A percentile compares a stretch with the other conserved stretches of the same genome.
Evolutionary conservation across 2,797 vertebrate species (phyloP).

Genomic region (Pyrocephalus nanus): DNA sequence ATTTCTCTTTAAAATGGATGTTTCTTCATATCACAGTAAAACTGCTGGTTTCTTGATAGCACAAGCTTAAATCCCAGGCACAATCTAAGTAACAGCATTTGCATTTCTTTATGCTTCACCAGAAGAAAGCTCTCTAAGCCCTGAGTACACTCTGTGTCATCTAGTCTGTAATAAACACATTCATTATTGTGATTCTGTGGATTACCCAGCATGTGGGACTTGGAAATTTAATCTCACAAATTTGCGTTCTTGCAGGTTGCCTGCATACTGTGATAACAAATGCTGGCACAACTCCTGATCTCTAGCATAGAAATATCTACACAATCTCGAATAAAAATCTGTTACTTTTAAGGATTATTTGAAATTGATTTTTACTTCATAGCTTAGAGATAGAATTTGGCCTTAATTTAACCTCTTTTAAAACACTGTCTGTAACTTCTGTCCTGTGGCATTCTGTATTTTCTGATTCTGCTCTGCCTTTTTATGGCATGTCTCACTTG

Average conservation of each 20-base stretch:
- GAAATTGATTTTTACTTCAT: neutral
- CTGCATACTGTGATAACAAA: neutral
- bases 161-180: neutral
- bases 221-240: neutral
- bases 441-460: neutral
- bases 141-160: neutral
- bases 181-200: neutral
- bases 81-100: neutral
- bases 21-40: neutral
- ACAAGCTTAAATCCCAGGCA: neutral
- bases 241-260: neutral
- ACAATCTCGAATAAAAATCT: neutral
- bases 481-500: neutral
- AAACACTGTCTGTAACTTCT: neutral
- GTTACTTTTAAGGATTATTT: neutral
- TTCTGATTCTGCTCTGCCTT: neutral
- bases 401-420: neutral
- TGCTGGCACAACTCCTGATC: neutral
- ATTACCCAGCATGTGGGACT: neutral
- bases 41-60: neutral
- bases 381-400: neutral
- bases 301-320: neutral
- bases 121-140: neutral
- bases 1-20: neutral
- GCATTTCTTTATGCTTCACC: neutral